These are phyloP conservation scores for Alligator mississippiensis DNA, from an alignment of 2,113 vertebrate genomes.

Conservation along the genomic window DNA sequence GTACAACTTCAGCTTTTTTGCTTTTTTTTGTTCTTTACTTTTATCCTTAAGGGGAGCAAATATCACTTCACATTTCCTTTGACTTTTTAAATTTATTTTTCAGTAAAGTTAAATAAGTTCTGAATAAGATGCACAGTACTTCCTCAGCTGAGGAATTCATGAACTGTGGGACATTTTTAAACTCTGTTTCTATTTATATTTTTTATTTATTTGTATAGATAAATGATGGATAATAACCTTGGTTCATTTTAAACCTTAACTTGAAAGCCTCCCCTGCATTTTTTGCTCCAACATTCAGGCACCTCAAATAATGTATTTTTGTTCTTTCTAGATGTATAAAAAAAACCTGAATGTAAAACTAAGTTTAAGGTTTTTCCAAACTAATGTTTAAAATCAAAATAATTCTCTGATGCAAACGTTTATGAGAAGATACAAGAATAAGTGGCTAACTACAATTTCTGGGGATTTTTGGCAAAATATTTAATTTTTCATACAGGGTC, in stretches of 20 bases:
- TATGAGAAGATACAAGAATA: background rate
- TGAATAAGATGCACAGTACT: background rate
- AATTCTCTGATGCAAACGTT: background rate
- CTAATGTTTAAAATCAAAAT: background rate
- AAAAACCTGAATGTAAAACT: background rate
- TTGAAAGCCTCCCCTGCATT: background rate
- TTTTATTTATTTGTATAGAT: background rate
- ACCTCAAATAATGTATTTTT: background rate
- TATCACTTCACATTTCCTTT: background rate
- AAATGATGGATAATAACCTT: background rate
- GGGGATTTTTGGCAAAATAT: background rate
- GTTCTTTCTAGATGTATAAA: background rate
- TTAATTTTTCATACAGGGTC: background rate
- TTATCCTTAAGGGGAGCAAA: background rate
- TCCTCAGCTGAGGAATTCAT: conserved; percentile 25
- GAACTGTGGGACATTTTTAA: background rate
- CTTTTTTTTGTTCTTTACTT: background rate
- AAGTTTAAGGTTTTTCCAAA: background rate
- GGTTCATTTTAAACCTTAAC: background rate
- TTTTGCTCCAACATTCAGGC: rapidly evolving
- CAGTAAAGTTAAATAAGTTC: conserved; percentile 22
- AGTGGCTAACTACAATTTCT: background rate
- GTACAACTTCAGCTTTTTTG: background rate
- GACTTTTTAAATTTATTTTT: conserved; percentile 17
- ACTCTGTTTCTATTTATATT: background rate